A percentile compares a stretch with the other conserved stretches of the same genome.
Conservation (phyloP, 2,113 vertebrate genomes). For the Gallinago jamesoni region DNA sequence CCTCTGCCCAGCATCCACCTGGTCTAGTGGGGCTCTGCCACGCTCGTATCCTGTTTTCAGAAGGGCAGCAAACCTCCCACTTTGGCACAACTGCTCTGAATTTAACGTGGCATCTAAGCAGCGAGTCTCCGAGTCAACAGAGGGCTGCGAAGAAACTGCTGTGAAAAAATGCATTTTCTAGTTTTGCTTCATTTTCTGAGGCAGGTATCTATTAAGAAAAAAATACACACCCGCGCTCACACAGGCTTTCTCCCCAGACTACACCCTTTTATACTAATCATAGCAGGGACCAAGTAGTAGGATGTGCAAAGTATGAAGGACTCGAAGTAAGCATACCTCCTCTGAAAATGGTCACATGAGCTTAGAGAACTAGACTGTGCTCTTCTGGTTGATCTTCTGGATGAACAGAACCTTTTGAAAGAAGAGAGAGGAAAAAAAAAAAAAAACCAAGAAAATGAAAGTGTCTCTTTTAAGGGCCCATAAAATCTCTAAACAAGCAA, state of each 20-base stretch:
- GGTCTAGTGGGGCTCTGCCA: neutral
- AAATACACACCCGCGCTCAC: neutral
- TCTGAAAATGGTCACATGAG: neutral
- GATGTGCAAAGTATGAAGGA: neutral
- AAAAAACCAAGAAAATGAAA: neutral
- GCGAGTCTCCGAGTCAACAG: neutral
- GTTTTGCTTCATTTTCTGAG: neutral
- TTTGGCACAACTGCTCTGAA: neutral
- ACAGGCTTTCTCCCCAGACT: neutral
- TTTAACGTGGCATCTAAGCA: neutral
- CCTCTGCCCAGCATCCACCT: neutral
- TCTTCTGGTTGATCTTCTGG: neutral
- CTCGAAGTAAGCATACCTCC: neutral
- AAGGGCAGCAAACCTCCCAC: neutral
- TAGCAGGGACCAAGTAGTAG: neutral
- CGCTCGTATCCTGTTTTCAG: rapidly evolving
- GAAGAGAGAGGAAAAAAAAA: rapidly evolving
- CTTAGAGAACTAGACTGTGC: neutral
- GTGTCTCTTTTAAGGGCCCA: neutral
- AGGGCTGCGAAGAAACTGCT: neutral
- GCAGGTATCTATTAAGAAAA: neutral
- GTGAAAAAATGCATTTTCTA: neutral
- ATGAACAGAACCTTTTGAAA: no score
- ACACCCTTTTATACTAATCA: neutral
- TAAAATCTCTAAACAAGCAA: neutral